Evolutionary conservation across 2,797 vertebrate species (phyloP), one percentile per base, ranked within the genome.

Genomic region (Strix occidentalis): DNA sequence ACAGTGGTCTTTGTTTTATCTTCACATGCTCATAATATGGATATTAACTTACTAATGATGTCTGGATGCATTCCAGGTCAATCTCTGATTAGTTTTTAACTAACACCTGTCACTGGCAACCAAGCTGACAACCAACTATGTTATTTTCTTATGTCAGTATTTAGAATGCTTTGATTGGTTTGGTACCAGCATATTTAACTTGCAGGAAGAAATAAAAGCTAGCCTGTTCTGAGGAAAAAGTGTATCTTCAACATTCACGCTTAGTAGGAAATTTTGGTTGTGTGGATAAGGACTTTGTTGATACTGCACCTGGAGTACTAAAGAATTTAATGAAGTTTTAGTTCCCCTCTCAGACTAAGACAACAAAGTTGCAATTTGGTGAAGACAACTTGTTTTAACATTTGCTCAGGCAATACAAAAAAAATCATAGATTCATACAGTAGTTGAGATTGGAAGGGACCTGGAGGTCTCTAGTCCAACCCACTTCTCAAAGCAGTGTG

Each of bases 1-100:
- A 1, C 58, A 54, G 57, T 75, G 77, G 65, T 65, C 50, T 90
- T 81, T 71, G 33, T 71, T 90, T 90, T 83, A 72, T 65, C 24
- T 84, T 51, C 29, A 54, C n/a, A 7, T 63, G 35, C 41, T 81
- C 3, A 1, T 78, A 84, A 69, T 68, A 33, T 10, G 37, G 63
- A 48, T 81, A 43, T 65, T 61, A 84, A 81, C 51, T 84, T 80
- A 51, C 26, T 94, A 26, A 65, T 82, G 56, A 60, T 79, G 63
- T 28, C 80, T 91, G 70, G 90, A 84, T 84, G 48, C 20, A 19
- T 87, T 92, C 80, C 77, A 93, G 54, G 86, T 93, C 74, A 91
- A 31, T 90, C 85, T 71, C 82, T 71, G 50, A 79, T 87, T 74
- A 93, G 41, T 95, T 94, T 68, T 68, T 80, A 75, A 87, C 29